A percentile compares a stretch with the other conserved stretches of the same genome.
phyloP scores from a whole-genome alignment of 2,888 invertebrate species.

The Thecocarcelia acutangulata region DNA sequence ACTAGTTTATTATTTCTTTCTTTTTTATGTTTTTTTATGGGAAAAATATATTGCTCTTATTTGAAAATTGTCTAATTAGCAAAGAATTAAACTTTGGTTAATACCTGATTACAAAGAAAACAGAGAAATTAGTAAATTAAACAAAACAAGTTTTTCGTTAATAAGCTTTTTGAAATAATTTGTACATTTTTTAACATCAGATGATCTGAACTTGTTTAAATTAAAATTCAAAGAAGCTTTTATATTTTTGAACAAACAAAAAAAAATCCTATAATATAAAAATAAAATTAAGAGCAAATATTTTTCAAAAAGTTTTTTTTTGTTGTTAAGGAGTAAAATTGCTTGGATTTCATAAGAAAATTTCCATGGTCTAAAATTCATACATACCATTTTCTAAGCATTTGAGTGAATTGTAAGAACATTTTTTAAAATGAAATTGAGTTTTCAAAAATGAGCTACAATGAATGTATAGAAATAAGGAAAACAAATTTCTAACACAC shows the following conservation, averaged over 20 bases:
- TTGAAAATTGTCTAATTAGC: slow-evolving; percentile 64
- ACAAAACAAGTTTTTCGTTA: slow-evolving; percentile 47
- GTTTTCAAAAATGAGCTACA: too few species aligned
- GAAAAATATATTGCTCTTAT: slow-evolving; percentile 67
- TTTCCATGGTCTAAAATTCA: neutral
- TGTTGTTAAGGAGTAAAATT: neutral
- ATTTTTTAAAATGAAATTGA: too few species aligned
- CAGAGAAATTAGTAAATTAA: slow-evolving; percentile 44
- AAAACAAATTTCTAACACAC: too few species aligned
- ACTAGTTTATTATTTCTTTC: slow-evolving; percentile 63
- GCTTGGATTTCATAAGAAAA: neutral
- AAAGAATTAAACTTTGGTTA: slow-evolving; percentile 65
- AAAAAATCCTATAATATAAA: slow-evolving; percentile 37
- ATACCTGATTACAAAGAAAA: slow-evolving; percentile 57
- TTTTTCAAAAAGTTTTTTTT: slow-evolving; percentile 71
- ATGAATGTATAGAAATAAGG: too few species aligned
- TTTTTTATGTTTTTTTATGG: slow-evolving; percentile 42
- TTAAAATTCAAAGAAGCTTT: slow-evolving; percentile 72
- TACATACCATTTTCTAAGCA: neutral
- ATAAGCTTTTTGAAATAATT: slow-evolving; percentile 81
- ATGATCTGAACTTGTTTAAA: slow-evolving; percentile 84
- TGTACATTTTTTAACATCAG: slow-evolving; percentile 87
- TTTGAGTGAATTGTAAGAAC: too few species aligned
- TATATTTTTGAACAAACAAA: slow-evolving; percentile 42
- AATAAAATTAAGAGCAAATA: slow-evolving; percentile 62